phyloP scores from a whole-genome alignment of 2,797 vertebrate genomes.

The Pteropus rufus region DNA sequence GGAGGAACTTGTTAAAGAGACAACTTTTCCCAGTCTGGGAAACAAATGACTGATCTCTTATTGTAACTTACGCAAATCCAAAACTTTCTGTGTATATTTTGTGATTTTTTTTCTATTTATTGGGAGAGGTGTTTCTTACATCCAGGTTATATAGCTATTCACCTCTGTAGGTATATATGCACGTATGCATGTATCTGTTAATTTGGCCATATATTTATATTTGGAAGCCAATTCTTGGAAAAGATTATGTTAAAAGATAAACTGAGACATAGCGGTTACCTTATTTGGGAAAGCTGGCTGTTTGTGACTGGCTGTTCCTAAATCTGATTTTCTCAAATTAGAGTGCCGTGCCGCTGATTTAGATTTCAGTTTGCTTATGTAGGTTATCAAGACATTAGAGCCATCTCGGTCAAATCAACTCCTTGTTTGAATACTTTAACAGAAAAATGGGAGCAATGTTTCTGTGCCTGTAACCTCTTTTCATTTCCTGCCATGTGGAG shows the following conservation, averaged over 20 bases:
- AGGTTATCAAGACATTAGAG: neutral
- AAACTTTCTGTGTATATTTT: neutral
- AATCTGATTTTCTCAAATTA: neutral
- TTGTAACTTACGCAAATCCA: neutral
- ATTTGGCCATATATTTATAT: neutral
- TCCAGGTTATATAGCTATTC: neutral
- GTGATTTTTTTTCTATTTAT: neutral
- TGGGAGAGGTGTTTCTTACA: neutral
- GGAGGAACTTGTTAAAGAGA: neutral
- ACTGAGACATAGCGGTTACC: neutral
- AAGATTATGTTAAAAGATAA: neutral
- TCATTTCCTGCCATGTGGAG: neutral
- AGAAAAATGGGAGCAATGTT: neutral
- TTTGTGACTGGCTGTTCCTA: neutral
- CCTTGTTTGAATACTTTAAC: neutral
- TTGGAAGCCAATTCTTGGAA: neutral
- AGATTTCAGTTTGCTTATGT: neutral
- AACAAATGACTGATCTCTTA: neutral
- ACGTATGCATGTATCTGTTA: neutral
- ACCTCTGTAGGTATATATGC: accelerated
- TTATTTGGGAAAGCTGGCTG: neutral
- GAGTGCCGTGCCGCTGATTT: neutral
- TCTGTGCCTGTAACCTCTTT: neutral
- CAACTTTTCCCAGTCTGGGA: neutral
- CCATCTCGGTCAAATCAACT: too few species aligned